Base-by-base conservation (phyloP, 2,888 invertebrate genomes). In the Heteromurus nitidus region DNA sequence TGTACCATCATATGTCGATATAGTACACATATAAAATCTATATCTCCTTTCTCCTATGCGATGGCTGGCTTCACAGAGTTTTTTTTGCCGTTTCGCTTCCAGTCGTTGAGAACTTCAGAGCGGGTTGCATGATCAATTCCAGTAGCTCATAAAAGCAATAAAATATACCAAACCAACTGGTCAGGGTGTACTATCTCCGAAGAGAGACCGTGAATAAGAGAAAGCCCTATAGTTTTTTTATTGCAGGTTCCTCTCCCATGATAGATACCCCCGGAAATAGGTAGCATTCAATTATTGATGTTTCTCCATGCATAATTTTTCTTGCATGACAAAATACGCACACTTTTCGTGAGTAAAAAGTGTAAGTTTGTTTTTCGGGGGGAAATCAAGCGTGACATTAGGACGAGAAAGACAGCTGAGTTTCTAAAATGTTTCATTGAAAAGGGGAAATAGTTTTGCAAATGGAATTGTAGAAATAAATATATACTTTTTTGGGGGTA, bases 111-210 rank as follows among this genome's bases (percentile, higher is more conserved):
- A 62, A 62, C n/a, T 31, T n/a, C n/a, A n/a, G n/a, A n/a, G n/a
- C n/a, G n/a, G n/a, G n/a, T 62, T 62, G 62, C 62, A 62, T 62
- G 62, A 62, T 62, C 62, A 62, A 30, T 62, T 62, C 36, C n/a
- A 62, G n/a, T n/a, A n/a, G 18, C 36, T 55, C 62, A n/a, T 62
- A 62, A 62, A 62, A 28, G 62, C 62, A 31, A 62, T 62, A 62
- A 62, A 60, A 62, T n/a, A 44, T n/a, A n/a, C n/a, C 44, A 44
- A 1, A 62, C 62, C 62, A 31, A 11, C 31, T 62, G 62, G 30
- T 60, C 55, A 55, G 7, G 16, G 11, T 7, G 36, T 36, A 36
- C 36, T 7, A 7, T 13, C 55, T 22, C 55, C 16, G 47, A 47
- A 47, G n/a, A 47, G 47, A 11, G 13, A 13, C 47, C 47, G n/a